Conservation (phyloP, 2,113 vertebrate genomes). For the Dermatemys mawii region DNA sequence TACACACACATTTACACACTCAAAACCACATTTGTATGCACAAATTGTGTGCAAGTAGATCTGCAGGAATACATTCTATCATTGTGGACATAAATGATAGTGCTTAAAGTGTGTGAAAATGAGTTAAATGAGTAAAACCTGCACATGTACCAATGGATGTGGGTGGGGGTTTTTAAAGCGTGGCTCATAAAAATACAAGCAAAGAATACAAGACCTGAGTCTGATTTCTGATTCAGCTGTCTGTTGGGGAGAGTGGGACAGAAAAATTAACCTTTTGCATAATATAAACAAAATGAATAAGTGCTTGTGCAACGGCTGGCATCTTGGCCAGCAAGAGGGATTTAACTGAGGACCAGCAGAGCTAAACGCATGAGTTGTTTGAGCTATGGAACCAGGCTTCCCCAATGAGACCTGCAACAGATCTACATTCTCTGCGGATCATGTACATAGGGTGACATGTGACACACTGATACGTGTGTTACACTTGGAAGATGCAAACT, state of each 20-base stretch:
- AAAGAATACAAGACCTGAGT: background rate
- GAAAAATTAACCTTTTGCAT: background rate
- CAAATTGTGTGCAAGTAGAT: too few relatives aligned
- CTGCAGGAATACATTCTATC: too few relatives aligned
- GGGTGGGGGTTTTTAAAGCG: background rate
- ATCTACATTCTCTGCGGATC: background rate
- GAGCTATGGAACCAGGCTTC: background rate
- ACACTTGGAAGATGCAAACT: background rate
- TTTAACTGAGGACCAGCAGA: background rate
- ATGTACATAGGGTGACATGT: background rate
- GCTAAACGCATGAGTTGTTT: background rate
- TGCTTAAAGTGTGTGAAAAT: too few relatives aligned
- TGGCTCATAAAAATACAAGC: background rate
- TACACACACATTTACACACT: too few relatives aligned
- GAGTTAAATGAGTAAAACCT: too few relatives aligned
- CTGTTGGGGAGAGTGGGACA: background rate
- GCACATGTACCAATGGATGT: background rate
- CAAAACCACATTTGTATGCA: too few relatives aligned
- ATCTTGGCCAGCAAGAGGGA: background rate
- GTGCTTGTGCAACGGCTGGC: background rate
- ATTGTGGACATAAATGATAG: too few relatives aligned
- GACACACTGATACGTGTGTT: background rate
- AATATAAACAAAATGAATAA: background rate
- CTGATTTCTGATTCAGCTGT: background rate
- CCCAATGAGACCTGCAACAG: background rate